These are phyloP conservation scores for Xiphophorus maculatus DNA, from an alignment of 2,113 vertebrate species.

Conservation along the genomic window DNA sequence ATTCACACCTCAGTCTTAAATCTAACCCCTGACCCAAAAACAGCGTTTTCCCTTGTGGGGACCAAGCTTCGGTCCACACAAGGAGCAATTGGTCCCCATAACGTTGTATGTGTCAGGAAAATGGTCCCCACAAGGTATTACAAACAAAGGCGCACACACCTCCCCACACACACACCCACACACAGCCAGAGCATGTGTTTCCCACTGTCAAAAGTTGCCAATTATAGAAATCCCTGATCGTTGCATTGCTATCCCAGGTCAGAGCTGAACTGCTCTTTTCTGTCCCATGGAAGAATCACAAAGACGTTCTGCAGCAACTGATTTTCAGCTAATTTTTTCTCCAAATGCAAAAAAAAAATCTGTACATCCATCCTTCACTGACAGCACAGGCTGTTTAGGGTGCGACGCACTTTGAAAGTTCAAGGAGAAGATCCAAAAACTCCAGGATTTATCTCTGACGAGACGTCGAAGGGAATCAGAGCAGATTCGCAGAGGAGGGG, in stretches of 20 bases:
- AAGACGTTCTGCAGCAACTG: slow-evolving; percentile 7
- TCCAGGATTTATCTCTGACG: background rate
- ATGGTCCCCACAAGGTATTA: no score
- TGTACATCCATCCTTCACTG: slow-evolving; percentile 21
- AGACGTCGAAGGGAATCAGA: slow-evolving; percentile 16
- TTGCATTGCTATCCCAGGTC: slow-evolving; percentile 39
- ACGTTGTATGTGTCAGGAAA: no score
- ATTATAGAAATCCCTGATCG: slow-evolving; percentile 55
- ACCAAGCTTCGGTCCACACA: no score
- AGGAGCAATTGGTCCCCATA: no score
- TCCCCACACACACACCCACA: no score
- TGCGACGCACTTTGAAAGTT: background rate
- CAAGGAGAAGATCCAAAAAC: background rate
- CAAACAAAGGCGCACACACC: no score
- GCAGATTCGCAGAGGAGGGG: slow-evolving; percentile 10
- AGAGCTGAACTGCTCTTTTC: slow-evolving; percentile 37
- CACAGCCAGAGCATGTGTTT: slow-evolving; percentile 36
- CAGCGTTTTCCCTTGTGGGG: no score
- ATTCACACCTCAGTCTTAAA: no score
- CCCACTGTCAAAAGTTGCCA: slow-evolving; percentile 33
- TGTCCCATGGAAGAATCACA: background rate
- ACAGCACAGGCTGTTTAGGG: background rate
- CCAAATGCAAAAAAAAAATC: slow-evolving; percentile 43
- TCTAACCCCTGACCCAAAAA: no score
- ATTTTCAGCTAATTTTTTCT: slow-evolving; percentile 47